Conservation (phyloP, 2,888 invertebrate genomes). For the Drosophila kanekoi region DNA sequence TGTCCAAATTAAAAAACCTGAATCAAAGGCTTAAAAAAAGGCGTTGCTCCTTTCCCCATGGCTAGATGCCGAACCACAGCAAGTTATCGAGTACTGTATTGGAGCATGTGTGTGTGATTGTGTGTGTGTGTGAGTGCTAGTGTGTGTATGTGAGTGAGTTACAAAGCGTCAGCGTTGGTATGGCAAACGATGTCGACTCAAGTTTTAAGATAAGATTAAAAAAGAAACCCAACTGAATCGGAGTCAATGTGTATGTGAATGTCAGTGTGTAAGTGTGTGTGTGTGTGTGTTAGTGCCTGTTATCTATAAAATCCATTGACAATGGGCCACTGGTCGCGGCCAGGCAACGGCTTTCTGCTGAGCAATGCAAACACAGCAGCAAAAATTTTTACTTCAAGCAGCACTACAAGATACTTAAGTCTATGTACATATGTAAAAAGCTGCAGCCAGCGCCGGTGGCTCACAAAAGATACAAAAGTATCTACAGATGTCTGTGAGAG, state of each 20-base stretch:
- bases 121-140: constrained; percentile 14
- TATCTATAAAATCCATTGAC: constrained; percentile 75
- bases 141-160: constrained; percentile 30
- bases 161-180: constrained; percentile 46
- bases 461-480: constrained; percentile 69
- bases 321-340: constrained; percentile 47
- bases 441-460: constrained; percentile 51
- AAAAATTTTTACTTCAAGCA: constrained; percentile 23
- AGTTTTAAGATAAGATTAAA: constrained; percentile 82
- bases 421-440: constrained; percentile 25
- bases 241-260: constrained; percentile 11
- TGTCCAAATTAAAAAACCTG: not conserved
- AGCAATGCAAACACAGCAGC: constrained; percentile 50
- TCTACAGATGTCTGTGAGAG: constrained; percentile 28
- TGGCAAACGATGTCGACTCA: constrained; percentile 71
- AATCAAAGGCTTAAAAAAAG: not conserved
- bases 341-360: constrained; percentile 62
- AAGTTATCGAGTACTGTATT: constrained; percentile 12
- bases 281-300: constrained; percentile 35
- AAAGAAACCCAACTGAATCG: constrained; percentile 55
- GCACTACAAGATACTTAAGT: constrained; percentile 39
- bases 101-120: not conserved
- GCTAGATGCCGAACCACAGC: not conserved
- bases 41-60: too few species aligned
- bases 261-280: constrained; percentile 11